phyloP scores from a whole-genome alignment of 2,797 vertebrate species.

The Lepidocolaptes lacrymiger region DNA sequence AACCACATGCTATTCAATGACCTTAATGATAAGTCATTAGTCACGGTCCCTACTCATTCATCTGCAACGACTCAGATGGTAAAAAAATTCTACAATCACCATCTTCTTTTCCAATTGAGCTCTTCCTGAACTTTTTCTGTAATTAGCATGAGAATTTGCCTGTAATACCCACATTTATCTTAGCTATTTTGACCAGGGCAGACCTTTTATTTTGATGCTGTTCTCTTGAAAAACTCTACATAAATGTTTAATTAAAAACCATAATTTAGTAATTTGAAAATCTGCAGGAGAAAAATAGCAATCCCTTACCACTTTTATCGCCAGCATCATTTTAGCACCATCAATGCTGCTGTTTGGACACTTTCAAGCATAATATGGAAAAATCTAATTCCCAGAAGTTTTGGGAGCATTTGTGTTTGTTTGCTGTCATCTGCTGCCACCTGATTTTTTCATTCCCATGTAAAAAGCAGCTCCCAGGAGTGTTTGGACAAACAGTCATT shows the following conservation, averaged over 20 bases:
- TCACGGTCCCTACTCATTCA: background rate
- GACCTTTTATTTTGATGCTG: background rate
- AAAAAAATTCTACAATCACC: background rate
- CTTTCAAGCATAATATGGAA: background rate
- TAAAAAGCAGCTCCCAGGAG: background rate
- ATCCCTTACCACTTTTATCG: background rate
- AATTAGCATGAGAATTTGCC: background rate
- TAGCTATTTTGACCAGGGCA: background rate
- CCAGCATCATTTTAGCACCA: background rate
- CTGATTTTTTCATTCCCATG: background rate
- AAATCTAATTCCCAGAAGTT: background rate
- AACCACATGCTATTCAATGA: background rate
- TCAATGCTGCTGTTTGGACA: background rate
- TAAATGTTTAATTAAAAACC: background rate
- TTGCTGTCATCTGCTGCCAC: background rate
- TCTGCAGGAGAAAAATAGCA: background rate
- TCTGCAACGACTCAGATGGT: background rate
- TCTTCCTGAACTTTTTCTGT: background rate
- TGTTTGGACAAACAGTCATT: background rate
- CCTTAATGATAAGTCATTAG: background rate
- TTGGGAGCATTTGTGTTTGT: background rate
- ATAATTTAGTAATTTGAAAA: background rate
- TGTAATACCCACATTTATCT: background rate
- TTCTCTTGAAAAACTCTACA: background rate
- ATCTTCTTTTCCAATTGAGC: background rate